phyloP scores from a whole-genome alignment of 2,888 invertebrate genomes.

The Eremobia ochroleuca region DNA sequence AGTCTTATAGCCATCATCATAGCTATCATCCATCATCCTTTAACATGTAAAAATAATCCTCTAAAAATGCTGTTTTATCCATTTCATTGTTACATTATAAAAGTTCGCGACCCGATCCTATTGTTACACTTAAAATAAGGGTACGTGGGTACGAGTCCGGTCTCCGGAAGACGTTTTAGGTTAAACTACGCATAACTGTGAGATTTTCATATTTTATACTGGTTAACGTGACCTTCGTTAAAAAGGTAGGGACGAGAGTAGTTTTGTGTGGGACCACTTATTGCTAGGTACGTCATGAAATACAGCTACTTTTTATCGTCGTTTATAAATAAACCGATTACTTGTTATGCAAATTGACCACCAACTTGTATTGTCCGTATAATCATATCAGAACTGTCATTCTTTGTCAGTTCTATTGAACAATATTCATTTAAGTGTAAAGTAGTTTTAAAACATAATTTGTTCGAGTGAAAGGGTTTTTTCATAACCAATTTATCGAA shows the following conservation, averaged over 20 bases:
- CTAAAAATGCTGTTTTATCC: not conserved
- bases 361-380: no score
- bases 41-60: not conserved
- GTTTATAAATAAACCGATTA: no score
- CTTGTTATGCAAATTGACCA: no score
- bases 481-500: no score
- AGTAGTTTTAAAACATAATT: no score
- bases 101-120: slow-evolving; percentile 18
- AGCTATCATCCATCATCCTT: no score
- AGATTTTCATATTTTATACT: slow-evolving; percentile 43
- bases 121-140: slow-evolving; percentile 52
- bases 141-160: slow-evolving; percentile 35
- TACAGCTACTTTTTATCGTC: not conserved
- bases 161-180: slow-evolving; percentile 35
- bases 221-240: not conserved
- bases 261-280: not conserved
- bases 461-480: no score
- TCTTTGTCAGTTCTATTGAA: no score
- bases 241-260: slow-evolving; percentile 25
- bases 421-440: no score
- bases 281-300: not conserved
- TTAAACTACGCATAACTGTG: slow-evolving; percentile 16
- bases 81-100: slow-evolving; percentile 28
- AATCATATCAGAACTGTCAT: no score
- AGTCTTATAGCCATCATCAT: no score